Evolutionary conservation across 2,797 vertebrate genomes (phyloP), one percentile per base, ranked within the genome.

Genomic region (Tangara arthus): DNA sequence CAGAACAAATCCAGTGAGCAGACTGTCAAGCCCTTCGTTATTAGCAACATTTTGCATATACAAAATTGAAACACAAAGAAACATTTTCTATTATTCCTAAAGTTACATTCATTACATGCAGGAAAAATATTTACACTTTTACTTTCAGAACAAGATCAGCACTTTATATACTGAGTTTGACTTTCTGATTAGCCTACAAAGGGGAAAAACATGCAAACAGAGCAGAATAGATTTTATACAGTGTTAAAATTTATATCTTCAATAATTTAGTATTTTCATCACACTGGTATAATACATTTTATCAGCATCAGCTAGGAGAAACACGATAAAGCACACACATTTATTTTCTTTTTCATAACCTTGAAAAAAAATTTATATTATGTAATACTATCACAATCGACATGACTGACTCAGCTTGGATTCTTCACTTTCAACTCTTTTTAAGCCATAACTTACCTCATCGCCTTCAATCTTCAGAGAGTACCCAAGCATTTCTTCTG

Each of bases 11-110:
- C 34, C 81, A 90, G 78, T 34, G 9, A 94, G 86, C 93, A 95
- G 95, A 92, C 87, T 71, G 79, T 93, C 93, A 97, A 96, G 86
- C 65, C 90, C 95, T 97, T 95, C 12, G 37, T 82, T 93, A 89
- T 95, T 82, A 95, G 41, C 76, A 96, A 89, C 60, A 95, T 82
- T 46, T 81, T 87, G 46, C 82, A 96, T 77, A 70, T 57, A 96
- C 68, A 50, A n/a, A 41, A 89, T 8, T 69, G 79, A 96, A 63
- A 90, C 50, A 87, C 8, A 21, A 94, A 92, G 71, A 82, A 93
- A 91, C 10, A 44, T 59, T 57, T 73, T 82, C 26, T 56, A 60
- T 95, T 77, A 86, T 82, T 87, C 27, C 71, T 63, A 50, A 73
- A 95, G 44, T 71, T 50, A 94, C 8, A 78, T 42, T 47, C 41